Conservation (phyloP, 2,888 invertebrate species). For the Plagodis pulveraria region DNA sequence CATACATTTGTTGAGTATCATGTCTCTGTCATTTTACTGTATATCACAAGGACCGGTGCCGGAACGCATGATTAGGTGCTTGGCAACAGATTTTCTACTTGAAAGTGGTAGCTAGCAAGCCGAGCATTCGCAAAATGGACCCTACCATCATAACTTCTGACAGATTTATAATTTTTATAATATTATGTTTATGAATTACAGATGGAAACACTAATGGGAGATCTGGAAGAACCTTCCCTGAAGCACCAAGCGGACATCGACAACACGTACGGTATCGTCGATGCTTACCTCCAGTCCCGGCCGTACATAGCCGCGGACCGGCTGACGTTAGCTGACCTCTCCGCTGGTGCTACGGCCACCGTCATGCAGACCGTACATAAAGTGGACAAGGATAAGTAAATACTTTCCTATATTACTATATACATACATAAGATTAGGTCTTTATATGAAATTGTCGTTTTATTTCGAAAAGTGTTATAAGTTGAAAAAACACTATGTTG, state of each 20-base stretch:
- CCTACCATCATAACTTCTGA: too few species aligned
- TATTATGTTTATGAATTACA: conserved; percentile 18
- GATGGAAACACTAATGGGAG: conserved; percentile 36
- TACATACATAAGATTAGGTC: background rate
- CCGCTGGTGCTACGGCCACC: conserved; percentile 49
- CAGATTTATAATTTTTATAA: too few species aligned
- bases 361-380: conserved; percentile 44
- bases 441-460: too few species aligned
- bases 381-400: conserved; percentile 50
- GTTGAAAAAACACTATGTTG: too few species aligned
- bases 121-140: too few species aligned
- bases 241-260: conserved; percentile 46
- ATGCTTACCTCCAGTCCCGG: conserved; percentile 43
- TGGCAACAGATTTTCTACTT: too few species aligned
- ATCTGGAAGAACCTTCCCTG: conserved; percentile 28
- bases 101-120: too few species aligned
- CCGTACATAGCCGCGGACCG: conserved; percentile 48
- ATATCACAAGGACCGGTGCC: too few species aligned
- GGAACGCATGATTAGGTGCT: too few species aligned
- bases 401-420: background rate
- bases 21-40: too few species aligned
- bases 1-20: too few species aligned
- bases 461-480: too few species aligned
- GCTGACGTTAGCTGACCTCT: conserved; percentile 55
- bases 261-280: conserved; percentile 42